Evolutionary conservation across 1,140 invertebrate genomes (phyloP), one percentile per base, ranked within the genome.

Genomic region (Neodiprion lecontei): DNA sequence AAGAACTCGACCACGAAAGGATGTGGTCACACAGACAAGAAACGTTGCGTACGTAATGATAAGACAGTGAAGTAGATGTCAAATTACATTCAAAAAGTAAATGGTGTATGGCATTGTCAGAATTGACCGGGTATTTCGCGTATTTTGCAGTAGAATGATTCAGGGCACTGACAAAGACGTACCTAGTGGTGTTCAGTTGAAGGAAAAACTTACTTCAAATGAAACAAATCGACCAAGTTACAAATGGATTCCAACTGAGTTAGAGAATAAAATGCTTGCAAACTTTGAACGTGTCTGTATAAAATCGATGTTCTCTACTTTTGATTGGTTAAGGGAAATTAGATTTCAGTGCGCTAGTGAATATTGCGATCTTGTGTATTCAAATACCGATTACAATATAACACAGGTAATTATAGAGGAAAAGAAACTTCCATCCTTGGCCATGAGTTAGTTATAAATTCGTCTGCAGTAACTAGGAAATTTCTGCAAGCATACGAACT

Each of bases 261-360:
- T 79, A 48, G 74, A 71, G 17, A 61, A 69, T 72, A 76, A 70
- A 74, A 76, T 79, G 11, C 11, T 47, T n/a, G 69, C 73, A 48
- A 75, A 72, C 17, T 77, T 76, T 28, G 73, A 79, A 70, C 50
- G 76, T 47, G 14, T 76, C 66, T 67, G 47, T 23, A 70, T 69
- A 5, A 74, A 61, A 71, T 74, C 75, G 14, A 69, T 67, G 21
- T 77, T 77, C 70, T 76, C 78, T n/a, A 75, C 77, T 9, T 61
- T 79, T 9, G 73, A 79, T 71, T 79, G 78, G 78, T 65, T 79
- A 7, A 73, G 70, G 1, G 72, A 77, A 49, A 79, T 79, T 40
- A 47, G 78, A n/a, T 73, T 49, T 28, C 77, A 70, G 48, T 77
- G 73, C 66, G 76, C 50, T 7, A 50, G 50, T 21, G 69, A 67